Percentiles rank a stretch among this genome's conserved stretches.
These are phyloP conservation scores for Eupristina koningsbergeri DNA, from an alignment of 1,140 invertebrate species.

Conservation along the genomic window DNA sequence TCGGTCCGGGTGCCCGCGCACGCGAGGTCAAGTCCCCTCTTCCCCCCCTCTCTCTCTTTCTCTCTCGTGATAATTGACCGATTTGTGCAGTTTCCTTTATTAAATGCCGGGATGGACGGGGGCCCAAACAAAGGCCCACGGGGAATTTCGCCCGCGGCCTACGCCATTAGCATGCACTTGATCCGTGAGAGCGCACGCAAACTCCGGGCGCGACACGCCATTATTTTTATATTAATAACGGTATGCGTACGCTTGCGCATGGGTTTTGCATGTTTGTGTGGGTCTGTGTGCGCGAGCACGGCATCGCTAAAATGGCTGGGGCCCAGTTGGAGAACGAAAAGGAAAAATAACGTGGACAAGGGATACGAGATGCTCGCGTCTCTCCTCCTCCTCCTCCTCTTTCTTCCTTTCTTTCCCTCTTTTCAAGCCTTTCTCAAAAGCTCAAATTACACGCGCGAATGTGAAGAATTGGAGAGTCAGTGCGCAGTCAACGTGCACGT, in stretches of 20 bases:
- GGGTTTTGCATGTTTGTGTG: background rate
- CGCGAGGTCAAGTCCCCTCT: conserved; percentile 39
- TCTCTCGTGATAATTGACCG: conserved; percentile 51
- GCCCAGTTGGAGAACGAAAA: background rate
- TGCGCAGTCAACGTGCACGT: background rate
- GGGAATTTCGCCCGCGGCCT: conserved; percentile 4
- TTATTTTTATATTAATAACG: conserved; percentile 50
- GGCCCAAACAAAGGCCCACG: conserved; percentile 29
- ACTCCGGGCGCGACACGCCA: conserved; percentile 28
- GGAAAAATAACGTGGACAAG: background rate
- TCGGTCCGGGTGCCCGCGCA: background rate
- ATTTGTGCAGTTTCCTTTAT: conserved; percentile 51
- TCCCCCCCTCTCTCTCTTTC: no score
- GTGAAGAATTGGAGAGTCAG: background rate
- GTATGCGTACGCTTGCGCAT: conserved; percentile 2
- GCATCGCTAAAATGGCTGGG: background rate
- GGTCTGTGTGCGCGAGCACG: background rate
- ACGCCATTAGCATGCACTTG: conserved; percentile 46
- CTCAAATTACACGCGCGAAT: background rate
- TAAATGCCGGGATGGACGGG: conserved; percentile 33
- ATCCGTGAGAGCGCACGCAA: conserved; percentile 49
- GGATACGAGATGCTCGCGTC: background rate
- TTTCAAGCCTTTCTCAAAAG: background rate
- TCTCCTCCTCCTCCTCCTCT: background rate
- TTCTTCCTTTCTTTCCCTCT: background rate